phyloP scores from a whole-genome alignment of 1,140 invertebrate species.

The Micrasema longulum region DNA sequence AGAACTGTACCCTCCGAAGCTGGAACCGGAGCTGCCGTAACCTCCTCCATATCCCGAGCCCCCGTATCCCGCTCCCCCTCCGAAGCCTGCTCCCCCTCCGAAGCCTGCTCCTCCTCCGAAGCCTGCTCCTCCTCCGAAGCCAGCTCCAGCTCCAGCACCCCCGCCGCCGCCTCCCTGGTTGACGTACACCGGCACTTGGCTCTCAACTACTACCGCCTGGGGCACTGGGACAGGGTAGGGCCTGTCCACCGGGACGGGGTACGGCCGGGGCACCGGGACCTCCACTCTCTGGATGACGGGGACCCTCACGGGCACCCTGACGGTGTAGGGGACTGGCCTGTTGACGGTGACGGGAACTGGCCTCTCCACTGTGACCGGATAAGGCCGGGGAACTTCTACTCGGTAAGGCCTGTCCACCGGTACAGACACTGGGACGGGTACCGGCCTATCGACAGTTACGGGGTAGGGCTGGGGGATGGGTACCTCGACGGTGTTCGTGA shows the following conservation, averaged over 20 bases:
- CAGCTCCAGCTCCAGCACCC: no score
- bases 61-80: no score
- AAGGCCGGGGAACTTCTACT: conserved; percentile 67
- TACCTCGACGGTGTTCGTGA: conserved; percentile 57
- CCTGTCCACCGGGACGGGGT: conserved; percentile 59
- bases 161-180: no score
- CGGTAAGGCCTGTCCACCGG: conserved; percentile 69
- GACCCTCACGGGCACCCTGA: conserved; percentile 69
- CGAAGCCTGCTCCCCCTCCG: no score
- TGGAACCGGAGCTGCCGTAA: no score
- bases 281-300: conserved; percentile 58
- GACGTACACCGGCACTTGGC: conserved; percentile 64
- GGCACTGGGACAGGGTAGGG: conserved; percentile 61
- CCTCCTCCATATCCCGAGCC: no score
- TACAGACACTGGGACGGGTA: conserved; percentile 57
- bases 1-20: no score
- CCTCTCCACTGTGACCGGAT: conserved; percentile 66
- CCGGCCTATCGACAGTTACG: conserved; percentile 58
- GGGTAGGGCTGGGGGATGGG: conserved; percentile 61
- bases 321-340: conserved; percentile 66
- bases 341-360: conserved; percentile 64
- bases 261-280: conserved; percentile 57
- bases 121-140: no score
- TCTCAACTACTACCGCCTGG: conserved; percentile 65
- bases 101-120: no score